phyloP scores from a whole-genome alignment of 2,113 vertebrate genomes.

The Cololabis saira region DNA sequence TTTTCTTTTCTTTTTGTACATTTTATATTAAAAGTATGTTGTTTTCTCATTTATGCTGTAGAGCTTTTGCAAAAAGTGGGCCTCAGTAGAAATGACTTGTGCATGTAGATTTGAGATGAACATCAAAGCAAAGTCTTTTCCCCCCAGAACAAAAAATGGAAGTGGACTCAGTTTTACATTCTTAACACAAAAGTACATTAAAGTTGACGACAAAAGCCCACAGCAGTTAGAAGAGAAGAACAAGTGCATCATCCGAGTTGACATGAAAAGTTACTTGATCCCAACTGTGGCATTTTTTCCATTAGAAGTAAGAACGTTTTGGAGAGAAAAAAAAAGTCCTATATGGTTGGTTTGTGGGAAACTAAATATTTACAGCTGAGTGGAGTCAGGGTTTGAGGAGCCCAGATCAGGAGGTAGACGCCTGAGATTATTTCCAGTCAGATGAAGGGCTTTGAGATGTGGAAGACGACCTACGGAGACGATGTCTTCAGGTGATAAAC shows the following conservation, averaged over 20 bases:
- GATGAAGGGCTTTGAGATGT: constrained; percentile 83
- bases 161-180: background rate
- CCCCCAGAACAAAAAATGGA: background rate
- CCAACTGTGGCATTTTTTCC: background rate
- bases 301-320: background rate
- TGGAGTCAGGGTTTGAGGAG: constrained; percentile 13
- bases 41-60: too few species aligned
- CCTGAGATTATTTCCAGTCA: constrained; percentile 85
- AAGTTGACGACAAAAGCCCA: background rate
- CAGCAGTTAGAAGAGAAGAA: background rate
- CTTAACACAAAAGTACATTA: background rate
- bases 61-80: too few species aligned
- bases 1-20: too few species aligned
- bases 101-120: too few species aligned
- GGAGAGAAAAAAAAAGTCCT: too few species aligned
- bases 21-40: too few species aligned
- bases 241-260: background rate
- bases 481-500: constrained; percentile 76
- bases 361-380: constrained; percentile 66
- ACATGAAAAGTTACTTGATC: background rate
- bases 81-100: too few species aligned
- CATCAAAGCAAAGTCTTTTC: background rate
- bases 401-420: constrained; percentile 81
- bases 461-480: constrained; percentile 77
- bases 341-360: background rate